Evolutionary conservation across 2,113 vertebrate species (phyloP), one percentile per base, ranked within the genome.

Genomic region (Salvelinus fontinalis): DNA sequence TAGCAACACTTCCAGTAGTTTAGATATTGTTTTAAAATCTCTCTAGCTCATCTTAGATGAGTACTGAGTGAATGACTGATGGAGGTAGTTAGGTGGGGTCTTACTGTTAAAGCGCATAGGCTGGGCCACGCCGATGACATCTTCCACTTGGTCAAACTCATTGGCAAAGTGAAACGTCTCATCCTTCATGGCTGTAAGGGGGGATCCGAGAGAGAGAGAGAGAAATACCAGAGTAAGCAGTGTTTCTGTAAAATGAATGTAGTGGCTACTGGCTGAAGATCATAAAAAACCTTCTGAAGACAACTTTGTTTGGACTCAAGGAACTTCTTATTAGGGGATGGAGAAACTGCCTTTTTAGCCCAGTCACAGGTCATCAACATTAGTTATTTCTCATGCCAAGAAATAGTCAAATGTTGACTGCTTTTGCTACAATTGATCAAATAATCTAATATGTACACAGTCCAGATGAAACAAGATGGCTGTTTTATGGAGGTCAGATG

Each of bases 101-200:
- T 96, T 95, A 98, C 98, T 98, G 93, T 95, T 98, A 81, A 98
- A 98, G 76, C 97, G 97, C 68, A 97, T 94, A 0, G 98, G 96
- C 89, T 97, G 97, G 0, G 96, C 97, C 88, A 97, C 91, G 0
- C 96, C 97, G 4, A 94, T 91, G 74, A 93, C 92, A 5, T 94
- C 93, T 66, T 94, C 93, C 5, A 90, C 92, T 74, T 91, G 92
- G 75, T 93, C 92, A 9, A 90, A 92, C 6, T 91, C 89, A 70
- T 95, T 98, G 66, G 93, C 94, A 78, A 97, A 95, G 75, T 94
- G 95, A 74, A 92, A 88, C 73, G 91, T 83, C 3, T 96, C 95
- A 82, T 98, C 96, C 81, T 94, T 95, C 78, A 95, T 87, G 76
- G 94, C 96, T 97, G 86, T 2, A 70, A 60, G 0, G 54, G 34